Conservation (phyloP, 2,797 vertebrate genomes). For the Threskiornis aethiopicus region DNA sequence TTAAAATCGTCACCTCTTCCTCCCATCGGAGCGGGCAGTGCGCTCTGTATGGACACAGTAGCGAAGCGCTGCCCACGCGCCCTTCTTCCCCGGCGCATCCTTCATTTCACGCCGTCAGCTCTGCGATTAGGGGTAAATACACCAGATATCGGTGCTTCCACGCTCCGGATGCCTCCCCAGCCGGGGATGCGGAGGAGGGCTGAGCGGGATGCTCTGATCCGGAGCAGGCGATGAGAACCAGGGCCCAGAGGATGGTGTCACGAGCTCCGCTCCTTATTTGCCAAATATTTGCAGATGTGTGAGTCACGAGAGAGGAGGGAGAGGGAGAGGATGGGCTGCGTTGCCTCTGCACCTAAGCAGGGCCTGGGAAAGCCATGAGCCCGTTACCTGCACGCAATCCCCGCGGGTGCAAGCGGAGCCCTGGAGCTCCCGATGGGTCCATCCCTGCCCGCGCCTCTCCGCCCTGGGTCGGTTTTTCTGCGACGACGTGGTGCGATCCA, state of each 20-base stretch:
- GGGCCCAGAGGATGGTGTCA: not conserved
- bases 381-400: not conserved
- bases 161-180: rapidly evolving
- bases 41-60: not conserved
- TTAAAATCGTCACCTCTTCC: not conserved
- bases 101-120: not conserved
- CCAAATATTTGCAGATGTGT: not conserved
- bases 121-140: not conserved
- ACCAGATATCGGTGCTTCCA: not conserved
- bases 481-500: rapidly evolving
- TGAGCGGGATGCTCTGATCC: not conserved
- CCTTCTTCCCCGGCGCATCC: not conserved
- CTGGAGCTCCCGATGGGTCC: not conserved
- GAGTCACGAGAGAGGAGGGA: not conserved
- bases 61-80: not conserved
- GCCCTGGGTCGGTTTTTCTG: not conserved
- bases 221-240: not conserved
- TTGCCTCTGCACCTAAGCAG: not conserved
- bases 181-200: rapidly evolving
- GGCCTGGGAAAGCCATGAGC: not conserved
- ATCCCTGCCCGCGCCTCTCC: not conserved
- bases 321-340: not conserved
- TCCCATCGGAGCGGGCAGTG: rapidly evolving
- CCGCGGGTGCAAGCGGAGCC: rapidly evolving
- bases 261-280: not conserved